Base-by-base conservation (phyloP, 2,113 vertebrate genomes). In the Colistium nudipinnis region DNA sequence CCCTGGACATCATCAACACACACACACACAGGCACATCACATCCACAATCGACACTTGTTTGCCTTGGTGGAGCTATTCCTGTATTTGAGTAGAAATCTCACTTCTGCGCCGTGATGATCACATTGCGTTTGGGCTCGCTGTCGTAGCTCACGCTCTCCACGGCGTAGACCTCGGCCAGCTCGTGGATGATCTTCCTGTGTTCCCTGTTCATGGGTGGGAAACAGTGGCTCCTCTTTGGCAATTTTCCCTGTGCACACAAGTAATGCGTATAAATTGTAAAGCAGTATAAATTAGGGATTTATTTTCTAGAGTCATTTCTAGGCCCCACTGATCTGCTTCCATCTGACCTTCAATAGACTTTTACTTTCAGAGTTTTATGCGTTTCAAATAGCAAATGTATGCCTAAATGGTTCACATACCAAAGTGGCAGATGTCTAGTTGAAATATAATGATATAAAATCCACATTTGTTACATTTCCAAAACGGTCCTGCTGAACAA, bases 111-210 rank as follows among this genome's bases (percentile, higher is more conserved):
- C 0, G 96, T 99, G 89, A 99, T 89, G 63, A 97, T 95, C 17
- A 99, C 95, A 3, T 98, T 99, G 70, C 97, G 96, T 79, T 98
- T 99, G 20, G 98, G 97, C 73, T 99, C 98, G 33, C 92, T 98
- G 91, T 99, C 98, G 19, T 98, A 99, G 94, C 97, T 98, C 89
- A 96, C 88, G 20, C 96, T 98, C 78, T 99, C 98, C 66, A 98
- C 93, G 57, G 87, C 90, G 8, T 99, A 99, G 19, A 92, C 93
- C 70, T 99, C 97, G 44, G 97, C 95, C 73, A 99, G 89, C 64
- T 99, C 98, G 6, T 99, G 97, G 89, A 99, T 94, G 86, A 98
- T 91, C 78, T 94, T 94, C 25, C 97, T 94, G 66, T 97, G 97
- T 47, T 98, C 96, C 87, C 97, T 86, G 90, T 98, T 99, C 98